phyloP scores from a whole-genome alignment of 2,888 invertebrate genomes.

The Amphimallon solstitiale region DNA sequence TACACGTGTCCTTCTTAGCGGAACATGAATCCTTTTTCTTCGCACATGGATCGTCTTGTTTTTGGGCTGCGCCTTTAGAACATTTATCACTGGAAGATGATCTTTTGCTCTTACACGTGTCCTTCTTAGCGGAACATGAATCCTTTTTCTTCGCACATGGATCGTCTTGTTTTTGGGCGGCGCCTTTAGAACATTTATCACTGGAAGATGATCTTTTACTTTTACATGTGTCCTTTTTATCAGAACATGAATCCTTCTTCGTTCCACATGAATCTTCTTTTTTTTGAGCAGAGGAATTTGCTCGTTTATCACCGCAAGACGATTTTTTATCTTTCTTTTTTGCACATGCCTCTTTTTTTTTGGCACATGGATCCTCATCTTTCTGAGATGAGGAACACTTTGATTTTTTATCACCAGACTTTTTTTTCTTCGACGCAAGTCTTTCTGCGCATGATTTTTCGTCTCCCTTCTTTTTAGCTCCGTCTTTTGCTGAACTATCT shows the following conservation, averaged over 20 bases:
- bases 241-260: conserved; percentile 28
- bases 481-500: not conserved
- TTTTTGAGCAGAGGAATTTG: not conserved
- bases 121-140: too few species aligned
- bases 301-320: not conserved
- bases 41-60: conserved; percentile 24
- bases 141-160: too few species aligned
- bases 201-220: not conserved
- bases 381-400: not conserved
- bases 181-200: not conserved
- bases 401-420: not conserved
- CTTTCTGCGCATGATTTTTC: conserved; percentile 11
- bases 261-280: conserved; percentile 32
- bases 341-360: conserved; percentile 43
- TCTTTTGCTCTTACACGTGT: too few species aligned
- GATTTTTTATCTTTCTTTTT: conserved; percentile 33
- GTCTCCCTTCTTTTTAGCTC: conserved; percentile 41
- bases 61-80: not conserved
- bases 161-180: too few species aligned
- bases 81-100: too few species aligned
- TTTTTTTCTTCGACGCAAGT: not conserved
- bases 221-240: not conserved
- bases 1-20: conserved; percentile 43
- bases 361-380: conserved; percentile 16
- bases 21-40: conserved; percentile 1